Evolutionary conservation across 2,797 vertebrate species (phyloP), one percentile per base, ranked within the genome.

Genomic region (Malurus splendens): DNA sequence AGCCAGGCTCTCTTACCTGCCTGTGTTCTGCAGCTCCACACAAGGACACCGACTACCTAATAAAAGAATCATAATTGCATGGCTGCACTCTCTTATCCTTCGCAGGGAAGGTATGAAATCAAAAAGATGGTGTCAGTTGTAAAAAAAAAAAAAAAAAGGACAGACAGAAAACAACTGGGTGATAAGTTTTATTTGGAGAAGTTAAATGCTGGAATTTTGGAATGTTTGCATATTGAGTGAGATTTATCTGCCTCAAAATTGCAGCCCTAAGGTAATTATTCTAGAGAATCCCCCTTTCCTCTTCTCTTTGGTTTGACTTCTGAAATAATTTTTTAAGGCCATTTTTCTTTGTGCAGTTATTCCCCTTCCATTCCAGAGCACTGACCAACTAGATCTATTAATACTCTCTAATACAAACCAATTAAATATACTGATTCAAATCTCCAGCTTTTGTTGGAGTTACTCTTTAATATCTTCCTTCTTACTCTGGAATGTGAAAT

Each of bases 1-100:
- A 92, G 75, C 61, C 79, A 75, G 55, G n/a, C 32, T 45, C 41
- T 75, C 86, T 80, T 59, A 82, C 71, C 81, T 91, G 61, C 48
- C 76, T 10, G 54, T n/a, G 5, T 78, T 94, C 75, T 38, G 30
- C 75, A 78, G 42, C 44, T 78, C 59, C 75, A 81, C 48, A 6
- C 73, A 89, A 91, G 65, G 85, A 67, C 79, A 74, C 33, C 10
- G 4, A 36, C 36, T 71, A 3, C 19, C 45, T 81, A 75, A 89
- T 78, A 45, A 86, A 90, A 89, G 25, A 8, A 10, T 42, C 18
- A 6, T 85, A 74, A 93, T 88, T 86, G 44, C 39, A 18, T n/a
- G 51, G 44, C 78, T 67, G 3, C 42, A 13, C 19, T 44, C 45
- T n/a, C 59, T 83, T 33, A 23, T 60, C 65, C 68, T 68, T 90